These are phyloP conservation scores for Eptesicus fuscus DNA, from an alignment of 2,113 vertebrate genomes.

Conservation along the genomic window DNA sequence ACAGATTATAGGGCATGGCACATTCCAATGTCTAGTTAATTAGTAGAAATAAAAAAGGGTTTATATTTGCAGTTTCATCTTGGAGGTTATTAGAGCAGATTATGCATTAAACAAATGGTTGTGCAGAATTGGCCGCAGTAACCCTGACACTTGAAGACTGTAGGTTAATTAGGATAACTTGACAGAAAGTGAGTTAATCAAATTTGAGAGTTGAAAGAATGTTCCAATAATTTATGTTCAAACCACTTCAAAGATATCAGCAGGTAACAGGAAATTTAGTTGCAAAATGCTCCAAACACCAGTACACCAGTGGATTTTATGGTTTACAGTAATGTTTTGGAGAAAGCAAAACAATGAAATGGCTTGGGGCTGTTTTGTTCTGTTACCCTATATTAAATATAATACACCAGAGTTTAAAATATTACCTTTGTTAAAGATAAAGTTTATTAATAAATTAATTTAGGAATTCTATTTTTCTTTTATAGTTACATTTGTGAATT, in stretches of 20 bases:
- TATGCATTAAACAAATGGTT: constrained; percentile 33
- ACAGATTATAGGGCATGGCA: constrained; percentile 33
- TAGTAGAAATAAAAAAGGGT: neutral
- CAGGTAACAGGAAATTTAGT: constrained; percentile 29
- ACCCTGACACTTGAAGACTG: constrained; percentile 30
- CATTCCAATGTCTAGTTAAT: constrained; percentile 53
- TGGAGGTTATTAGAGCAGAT: constrained; percentile 21
- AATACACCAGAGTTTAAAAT: constrained; percentile 23
- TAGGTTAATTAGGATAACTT: constrained; percentile 59
- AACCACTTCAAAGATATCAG: constrained; percentile 17
- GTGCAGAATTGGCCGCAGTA: constrained; percentile 51
- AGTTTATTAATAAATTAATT: neutral
- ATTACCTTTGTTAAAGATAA: neutral
- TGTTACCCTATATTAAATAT: neutral
- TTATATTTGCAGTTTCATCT: constrained; percentile 46
- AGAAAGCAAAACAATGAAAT: neutral
- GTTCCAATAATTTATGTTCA: constrained; percentile 54
- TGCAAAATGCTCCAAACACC: neutral
- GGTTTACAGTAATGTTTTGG: neutral
- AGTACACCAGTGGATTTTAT: neutral
- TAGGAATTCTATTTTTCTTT: constrained; percentile 23
- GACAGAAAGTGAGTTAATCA: constrained; percentile 56
- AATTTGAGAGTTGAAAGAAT: constrained; percentile 61
- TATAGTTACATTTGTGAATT: neutral
- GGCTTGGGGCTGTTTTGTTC: neutral